These are phyloP conservation scores for Chloebia gouldiae DNA, from an alignment of 2,113 vertebrate genomes.

Conservation along the genomic window DNA sequence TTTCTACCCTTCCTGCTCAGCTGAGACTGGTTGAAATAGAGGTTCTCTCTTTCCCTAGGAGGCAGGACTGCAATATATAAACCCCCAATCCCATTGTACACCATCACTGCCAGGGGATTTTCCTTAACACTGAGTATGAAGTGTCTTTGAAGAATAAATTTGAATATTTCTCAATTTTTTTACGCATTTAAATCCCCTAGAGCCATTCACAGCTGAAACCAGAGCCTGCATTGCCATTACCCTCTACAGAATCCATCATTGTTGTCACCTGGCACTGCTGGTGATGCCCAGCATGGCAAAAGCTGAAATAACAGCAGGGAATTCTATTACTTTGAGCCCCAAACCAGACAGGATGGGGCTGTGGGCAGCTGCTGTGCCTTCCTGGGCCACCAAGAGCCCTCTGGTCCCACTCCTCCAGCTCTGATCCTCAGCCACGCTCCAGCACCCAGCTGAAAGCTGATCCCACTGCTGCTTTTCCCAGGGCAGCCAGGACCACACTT, in stretches of 20 bases:
- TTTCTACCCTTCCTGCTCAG: neutral
- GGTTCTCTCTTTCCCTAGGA: neutral
- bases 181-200: neutral
- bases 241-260: neutral
- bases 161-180: neutral
- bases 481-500: neutral
- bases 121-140: fast-evolving
- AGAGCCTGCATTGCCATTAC: neutral
- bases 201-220: neutral
- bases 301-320: neutral
- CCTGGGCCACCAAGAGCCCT: neutral
- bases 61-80: neutral
- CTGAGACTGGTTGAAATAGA: neutral
- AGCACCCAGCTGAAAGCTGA: neutral
- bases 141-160: neutral
- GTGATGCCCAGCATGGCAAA: neutral
- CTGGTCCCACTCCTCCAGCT: neutral
- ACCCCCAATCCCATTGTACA: neutral
- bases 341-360: neutral
- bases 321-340: neutral
- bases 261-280: neutral
- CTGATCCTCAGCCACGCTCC: fast-evolving
- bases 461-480: neutral
- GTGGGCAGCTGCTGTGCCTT: neutral
- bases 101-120: neutral